Conservation (phyloP, 2,113 vertebrate species). For the Catagonus wagneri region DNA sequence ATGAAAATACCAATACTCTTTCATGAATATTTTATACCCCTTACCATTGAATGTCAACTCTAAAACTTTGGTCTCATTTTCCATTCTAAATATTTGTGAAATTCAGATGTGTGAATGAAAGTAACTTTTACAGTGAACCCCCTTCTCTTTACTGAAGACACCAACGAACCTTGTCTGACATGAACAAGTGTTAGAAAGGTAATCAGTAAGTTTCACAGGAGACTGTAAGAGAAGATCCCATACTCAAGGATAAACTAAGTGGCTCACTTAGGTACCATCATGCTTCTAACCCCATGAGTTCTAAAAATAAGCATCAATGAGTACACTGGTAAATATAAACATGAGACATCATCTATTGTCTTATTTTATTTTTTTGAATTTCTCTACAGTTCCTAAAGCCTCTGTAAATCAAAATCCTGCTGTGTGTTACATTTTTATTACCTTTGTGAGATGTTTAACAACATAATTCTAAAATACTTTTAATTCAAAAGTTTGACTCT, state of each 20-base stretch:
- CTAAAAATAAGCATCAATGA: background rate
- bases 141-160: background rate
- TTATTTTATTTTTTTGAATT: background rate
- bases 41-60: background rate
- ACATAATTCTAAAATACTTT: background rate
- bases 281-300: background rate
- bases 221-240: background rate
- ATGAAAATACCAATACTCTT: background rate
- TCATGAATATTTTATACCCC: background rate
- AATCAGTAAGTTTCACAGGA: background rate
- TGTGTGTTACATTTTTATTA: background rate
- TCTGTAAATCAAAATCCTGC: background rate
- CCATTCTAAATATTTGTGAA: conserved; percentile 8
- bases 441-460: background rate
- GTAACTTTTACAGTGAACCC: background rate
- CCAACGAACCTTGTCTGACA: background rate
- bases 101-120: background rate
- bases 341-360: background rate
- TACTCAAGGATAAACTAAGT: background rate
- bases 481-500: background rate
- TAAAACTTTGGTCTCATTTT: background rate
- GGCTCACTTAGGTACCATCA: background rate
- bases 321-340: background rate
- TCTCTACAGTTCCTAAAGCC: background rate
- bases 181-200: background rate